Conservation (phyloP, 2,113 vertebrate species). For the Neogobius melanostomus region DNA sequence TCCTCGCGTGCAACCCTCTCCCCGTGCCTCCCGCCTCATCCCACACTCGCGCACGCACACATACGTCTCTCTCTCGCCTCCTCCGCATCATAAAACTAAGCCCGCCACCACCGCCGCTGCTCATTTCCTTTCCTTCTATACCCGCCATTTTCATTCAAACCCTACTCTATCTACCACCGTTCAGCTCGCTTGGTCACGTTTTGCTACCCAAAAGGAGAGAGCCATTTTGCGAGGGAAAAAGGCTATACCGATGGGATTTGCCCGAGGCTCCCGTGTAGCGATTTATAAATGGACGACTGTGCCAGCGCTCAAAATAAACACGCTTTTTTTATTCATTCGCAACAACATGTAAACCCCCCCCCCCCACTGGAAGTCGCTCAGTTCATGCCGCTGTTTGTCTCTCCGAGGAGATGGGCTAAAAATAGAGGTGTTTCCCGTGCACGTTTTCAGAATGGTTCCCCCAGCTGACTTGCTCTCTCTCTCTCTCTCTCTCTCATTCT, state of each 20-base stretch:
- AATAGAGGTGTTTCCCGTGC: conserved; percentile 72
- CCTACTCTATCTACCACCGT: conserved; percentile 11
- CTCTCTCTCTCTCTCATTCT: conserved; percentile 14
- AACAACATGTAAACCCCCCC: background rate
- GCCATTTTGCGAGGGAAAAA: conserved; percentile 34
- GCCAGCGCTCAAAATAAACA: conserved; percentile 53
- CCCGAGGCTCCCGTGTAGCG: conserved; percentile 46
- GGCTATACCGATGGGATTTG: conserved; percentile 24
- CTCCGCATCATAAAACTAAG: conserved; percentile 3
- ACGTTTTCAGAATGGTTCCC: conserved; percentile 58
- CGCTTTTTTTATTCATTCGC: conserved; percentile 46
- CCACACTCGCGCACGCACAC: conserved; percentile 26
- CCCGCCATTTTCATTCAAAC: conserved; percentile 42
- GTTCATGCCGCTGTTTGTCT: conserved; percentile 54
- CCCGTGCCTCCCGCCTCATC: background rate
- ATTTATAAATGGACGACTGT: conserved; percentile 63
- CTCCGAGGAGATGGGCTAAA: conserved; percentile 60
- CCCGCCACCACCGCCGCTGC: conserved; percentile 5
- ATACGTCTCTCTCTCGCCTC: conserved; percentile 19
- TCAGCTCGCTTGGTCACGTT: conserved; percentile 63
- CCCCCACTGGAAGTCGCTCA: conserved; percentile 55
- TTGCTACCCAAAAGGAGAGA: conserved; percentile 24
- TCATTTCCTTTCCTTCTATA: conserved; percentile 27
- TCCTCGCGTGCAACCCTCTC: background rate
- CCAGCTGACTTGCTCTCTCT: conserved; percentile 24